Evolutionary conservation across 2,113 vertebrate species (phyloP).

Genomic region (Ictidomys tridecemlineatus): DNA sequence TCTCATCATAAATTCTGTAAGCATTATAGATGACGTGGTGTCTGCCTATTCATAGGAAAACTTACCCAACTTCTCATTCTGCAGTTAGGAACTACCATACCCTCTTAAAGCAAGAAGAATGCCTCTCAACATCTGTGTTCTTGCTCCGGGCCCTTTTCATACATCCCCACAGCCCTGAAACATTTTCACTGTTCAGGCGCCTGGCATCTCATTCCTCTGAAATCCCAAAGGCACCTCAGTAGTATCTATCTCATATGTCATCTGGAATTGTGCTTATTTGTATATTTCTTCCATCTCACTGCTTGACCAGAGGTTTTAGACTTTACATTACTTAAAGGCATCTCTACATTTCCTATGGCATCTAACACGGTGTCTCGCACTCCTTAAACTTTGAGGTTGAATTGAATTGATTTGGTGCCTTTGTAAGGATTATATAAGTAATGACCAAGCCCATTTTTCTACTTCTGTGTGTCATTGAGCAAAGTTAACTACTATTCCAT

Average conservation of each 20-base stretch:
- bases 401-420: slow-evolving; percentile 5
- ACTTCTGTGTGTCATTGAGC: background rate
- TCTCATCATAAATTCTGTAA: background rate
- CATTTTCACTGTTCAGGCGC: background rate
- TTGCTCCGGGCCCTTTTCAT: background rate
- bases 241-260: background rate
- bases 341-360: background rate
- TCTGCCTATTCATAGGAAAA: background rate
- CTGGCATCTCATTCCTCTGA: background rate
- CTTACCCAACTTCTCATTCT: background rate
- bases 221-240: background rate
- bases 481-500: background rate
- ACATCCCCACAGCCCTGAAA: background rate
- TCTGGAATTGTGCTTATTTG: slow-evolving; percentile 24
- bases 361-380: background rate
- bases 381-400: background rate
- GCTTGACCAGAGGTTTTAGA: slow-evolving; percentile 4
- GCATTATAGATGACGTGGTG: background rate
- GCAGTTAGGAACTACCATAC: background rate
- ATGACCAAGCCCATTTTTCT: background rate
- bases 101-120: background rate
- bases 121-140: background rate
- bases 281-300: background rate
- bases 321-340: background rate
- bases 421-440: slow-evolving; percentile 7